phyloP scores from a whole-genome alignment of 2,888 invertebrate genomes.

The Sepioteuthis lessoniana region DNA sequence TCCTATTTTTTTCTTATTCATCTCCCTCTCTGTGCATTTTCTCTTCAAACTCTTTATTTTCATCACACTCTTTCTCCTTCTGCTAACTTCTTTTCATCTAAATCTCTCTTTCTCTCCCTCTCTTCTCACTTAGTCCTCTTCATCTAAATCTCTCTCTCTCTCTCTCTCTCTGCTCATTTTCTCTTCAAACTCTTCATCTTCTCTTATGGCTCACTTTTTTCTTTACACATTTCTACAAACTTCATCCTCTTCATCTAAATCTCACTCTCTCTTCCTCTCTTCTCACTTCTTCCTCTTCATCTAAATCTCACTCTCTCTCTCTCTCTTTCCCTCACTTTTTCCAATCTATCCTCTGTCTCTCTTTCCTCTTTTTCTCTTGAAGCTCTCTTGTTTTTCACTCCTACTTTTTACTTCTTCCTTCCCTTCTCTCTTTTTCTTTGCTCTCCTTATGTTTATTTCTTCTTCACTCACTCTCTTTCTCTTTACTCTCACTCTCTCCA shows the following conservation, averaged over 20 bases:
- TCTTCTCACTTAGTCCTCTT: too few species aligned
- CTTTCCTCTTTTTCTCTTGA: too few species aligned
- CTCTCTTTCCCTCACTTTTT: too few species aligned
- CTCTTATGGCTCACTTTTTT: too few species aligned
- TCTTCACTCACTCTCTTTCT: not conserved
- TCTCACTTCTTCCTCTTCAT: not conserved
- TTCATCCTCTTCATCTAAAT: not conserved
- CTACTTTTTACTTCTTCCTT: not conserved
- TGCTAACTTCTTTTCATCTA: not conserved
- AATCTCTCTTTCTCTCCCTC: not conserved
- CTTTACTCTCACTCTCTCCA: not conserved
- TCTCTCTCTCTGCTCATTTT: too few species aligned
- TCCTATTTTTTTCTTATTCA: not conserved
- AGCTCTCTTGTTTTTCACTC: too few species aligned
- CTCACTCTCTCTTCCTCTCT: too few species aligned
- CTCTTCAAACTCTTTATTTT: not conserved
- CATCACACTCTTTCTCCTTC: not conserved
- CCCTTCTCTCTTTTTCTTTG: not conserved
- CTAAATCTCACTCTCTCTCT: not conserved
- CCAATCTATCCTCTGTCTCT: too few species aligned
- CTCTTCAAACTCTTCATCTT: too few species aligned
- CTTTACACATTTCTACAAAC: not conserved
- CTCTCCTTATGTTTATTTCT: not conserved
- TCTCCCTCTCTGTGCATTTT: not conserved
- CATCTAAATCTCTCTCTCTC: too few species aligned